Percentiles rank a stretch among this genome's conserved stretches.
These are phyloP conservation scores for Tipula vernalis DNA, from an alignment of 2,888 invertebrate species.

Conservation along the genomic window DNA sequence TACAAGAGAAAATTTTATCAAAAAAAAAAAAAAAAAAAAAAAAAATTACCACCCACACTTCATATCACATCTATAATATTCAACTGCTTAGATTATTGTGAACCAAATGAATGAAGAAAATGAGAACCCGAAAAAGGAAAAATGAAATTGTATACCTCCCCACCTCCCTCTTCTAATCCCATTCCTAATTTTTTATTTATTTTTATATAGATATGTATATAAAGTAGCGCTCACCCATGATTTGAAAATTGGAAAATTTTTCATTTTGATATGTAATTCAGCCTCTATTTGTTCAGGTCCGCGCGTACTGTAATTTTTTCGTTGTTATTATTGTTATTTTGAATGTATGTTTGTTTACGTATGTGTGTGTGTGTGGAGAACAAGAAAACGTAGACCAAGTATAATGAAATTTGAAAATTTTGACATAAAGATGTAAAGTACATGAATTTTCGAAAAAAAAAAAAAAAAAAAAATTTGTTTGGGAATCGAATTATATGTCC, in stretches of 20 bases:
- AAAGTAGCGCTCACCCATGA: not conserved
- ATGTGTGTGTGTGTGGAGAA: not conserved
- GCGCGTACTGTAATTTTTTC: constrained; percentile 7
- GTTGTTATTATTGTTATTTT: not conserved
- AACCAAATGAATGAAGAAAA: not conserved
- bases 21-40: not conserved
- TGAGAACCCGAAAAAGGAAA: not conserved
- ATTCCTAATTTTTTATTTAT: not conserved
- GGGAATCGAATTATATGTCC: not conserved
- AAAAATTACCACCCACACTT: not conserved
- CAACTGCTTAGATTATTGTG: constrained; percentile 4
- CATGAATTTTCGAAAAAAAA: not conserved
- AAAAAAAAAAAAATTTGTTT: not conserved
- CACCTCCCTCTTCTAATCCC: not conserved
- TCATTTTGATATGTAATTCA: constrained; percentile 9
- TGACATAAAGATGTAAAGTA: not conserved
- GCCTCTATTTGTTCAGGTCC: constrained; percentile 13
- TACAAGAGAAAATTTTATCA: not conserved
- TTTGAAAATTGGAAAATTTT: not conserved
- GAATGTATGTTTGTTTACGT: too few species aligned
- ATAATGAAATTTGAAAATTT: not conserved
- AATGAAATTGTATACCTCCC: not conserved
- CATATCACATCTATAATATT: constrained; percentile 4
- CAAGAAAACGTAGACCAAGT: not conserved
- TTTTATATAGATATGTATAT: not conserved